These are phyloP conservation scores for Plutella xylostella DNA, from an alignment of 2,888 invertebrate genomes.

Conservation along the genomic window DNA sequence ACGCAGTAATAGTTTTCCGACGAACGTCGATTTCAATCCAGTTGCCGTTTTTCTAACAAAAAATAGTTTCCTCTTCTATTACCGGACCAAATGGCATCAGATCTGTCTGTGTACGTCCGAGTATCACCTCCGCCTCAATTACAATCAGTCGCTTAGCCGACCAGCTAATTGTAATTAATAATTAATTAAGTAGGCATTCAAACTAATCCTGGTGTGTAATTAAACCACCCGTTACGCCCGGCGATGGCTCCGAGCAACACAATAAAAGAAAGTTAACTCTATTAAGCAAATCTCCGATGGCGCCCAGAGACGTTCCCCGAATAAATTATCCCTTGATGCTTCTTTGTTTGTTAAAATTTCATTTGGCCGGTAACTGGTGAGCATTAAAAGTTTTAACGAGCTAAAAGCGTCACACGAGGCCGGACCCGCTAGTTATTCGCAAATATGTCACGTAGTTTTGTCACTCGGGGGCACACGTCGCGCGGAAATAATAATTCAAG, in stretches of 20 bases:
- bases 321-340: slow-evolving; percentile 45
- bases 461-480: background rate
- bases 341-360: slow-evolving; percentile 25
- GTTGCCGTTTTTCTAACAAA: too few species aligned
- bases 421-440: background rate
- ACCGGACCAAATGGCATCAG: background rate
- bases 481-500: slow-evolving; percentile 1
- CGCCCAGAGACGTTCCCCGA: slow-evolving; percentile 22
- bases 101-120: too few species aligned
- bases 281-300: slow-evolving; percentile 16
- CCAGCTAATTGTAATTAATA: too few species aligned
- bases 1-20: too few species aligned
- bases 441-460: slow-evolving; percentile 5
- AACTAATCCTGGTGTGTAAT: too few species aligned
- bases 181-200: too few species aligned
- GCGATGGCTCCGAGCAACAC: slow-evolving; percentile 12
- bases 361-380: slow-evolving; percentile 1
- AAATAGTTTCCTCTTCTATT: too few species aligned
- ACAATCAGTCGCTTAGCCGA: too few species aligned
- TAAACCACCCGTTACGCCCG: slow-evolving; percentile 6
- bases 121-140: too few species aligned
- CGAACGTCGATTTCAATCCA: too few species aligned
- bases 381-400: slow-evolving; percentile 12
- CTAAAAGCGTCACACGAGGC: background rate
- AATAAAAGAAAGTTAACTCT: slow-evolving; percentile 23